Evolutionary conservation across 2,888 invertebrate species (phyloP).

Genomic region (Lithophane semibrunnea): DNA sequence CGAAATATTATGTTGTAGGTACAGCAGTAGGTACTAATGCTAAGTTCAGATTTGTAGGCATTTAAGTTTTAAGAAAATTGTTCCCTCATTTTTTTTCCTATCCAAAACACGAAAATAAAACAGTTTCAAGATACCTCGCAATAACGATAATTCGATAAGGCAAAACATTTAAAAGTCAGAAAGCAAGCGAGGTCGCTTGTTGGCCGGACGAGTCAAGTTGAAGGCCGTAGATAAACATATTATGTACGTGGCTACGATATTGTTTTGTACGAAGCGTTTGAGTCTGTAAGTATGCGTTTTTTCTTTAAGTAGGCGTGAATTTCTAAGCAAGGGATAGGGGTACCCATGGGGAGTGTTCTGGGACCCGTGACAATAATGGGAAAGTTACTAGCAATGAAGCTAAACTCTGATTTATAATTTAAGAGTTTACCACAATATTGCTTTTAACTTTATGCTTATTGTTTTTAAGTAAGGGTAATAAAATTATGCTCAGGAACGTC

Average conservation of each 20-base stretch:
- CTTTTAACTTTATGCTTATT: background rate
- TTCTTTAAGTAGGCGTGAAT: slow-evolving; percentile 18
- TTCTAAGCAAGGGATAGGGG: slow-evolving; percentile 7
- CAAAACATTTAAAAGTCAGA: slow-evolving; percentile 60
- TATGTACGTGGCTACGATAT: slow-evolving; percentile 42
- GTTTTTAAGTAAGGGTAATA: background rate
- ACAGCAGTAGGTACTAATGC: background rate
- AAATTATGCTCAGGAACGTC: background rate
- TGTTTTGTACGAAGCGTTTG: slow-evolving; percentile 39
- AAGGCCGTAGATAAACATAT: slow-evolving; percentile 66
- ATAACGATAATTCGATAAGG: slow-evolving; percentile 56
- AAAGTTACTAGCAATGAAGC: background rate
- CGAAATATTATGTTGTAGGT: background rate
- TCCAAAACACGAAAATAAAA: slow-evolving; percentile 5
- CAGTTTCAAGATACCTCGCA: slow-evolving; percentile 32
- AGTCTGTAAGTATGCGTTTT: slow-evolving; percentile 27
- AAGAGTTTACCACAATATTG: background rate
- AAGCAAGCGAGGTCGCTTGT: slow-evolving; percentile 64
- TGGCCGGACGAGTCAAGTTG: slow-evolving; percentile 71
- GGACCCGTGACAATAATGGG: background rate
- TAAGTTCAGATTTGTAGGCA: background rate
- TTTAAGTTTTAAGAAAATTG: background rate
- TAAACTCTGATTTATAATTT: background rate
- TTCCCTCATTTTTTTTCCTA: background rate
- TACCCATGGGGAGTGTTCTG: slow-evolving; percentile 16